Percentiles rank a stretch among this genome's conserved stretches.
These are phyloP conservation scores for Lepilemur ruficaudatus DNA, from an alignment of 2,797 vertebrate genomes.

Conservation along the genomic window DNA sequence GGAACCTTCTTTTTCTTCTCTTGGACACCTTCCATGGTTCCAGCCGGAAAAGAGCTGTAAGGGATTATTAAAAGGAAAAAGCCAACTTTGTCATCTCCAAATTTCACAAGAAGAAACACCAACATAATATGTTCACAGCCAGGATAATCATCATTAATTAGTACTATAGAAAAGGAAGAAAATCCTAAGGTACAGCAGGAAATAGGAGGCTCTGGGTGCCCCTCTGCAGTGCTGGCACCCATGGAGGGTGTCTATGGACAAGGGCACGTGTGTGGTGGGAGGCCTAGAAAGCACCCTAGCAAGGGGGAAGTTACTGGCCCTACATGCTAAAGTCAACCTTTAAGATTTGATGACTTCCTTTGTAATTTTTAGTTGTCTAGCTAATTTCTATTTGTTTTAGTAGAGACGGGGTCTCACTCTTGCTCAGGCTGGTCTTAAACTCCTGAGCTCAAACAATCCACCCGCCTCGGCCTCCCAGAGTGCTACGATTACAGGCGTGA, in stretches of 20 bases:
- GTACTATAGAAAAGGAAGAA: not conserved
- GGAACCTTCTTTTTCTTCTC: too few relatives aligned
- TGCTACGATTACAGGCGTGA: too few relatives aligned
- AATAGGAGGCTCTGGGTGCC: not conserved
- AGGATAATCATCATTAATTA: not conserved
- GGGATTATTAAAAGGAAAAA: not conserved
- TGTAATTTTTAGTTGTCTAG: not conserved
- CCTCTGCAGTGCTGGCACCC: not conserved
- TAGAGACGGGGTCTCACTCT: too few relatives aligned
- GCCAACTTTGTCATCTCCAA: not conserved
- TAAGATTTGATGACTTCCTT: not conserved
- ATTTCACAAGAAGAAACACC: not conserved
- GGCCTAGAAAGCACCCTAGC: not conserved
- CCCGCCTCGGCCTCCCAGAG: too few relatives aligned
- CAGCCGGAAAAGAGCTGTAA: not conserved
- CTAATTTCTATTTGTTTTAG: too few relatives aligned
- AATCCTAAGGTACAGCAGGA: not conserved
- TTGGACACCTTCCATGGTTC: too few relatives aligned
- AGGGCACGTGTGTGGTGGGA: too few relatives aligned
- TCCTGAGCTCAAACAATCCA: too few relatives aligned
- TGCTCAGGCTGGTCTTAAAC: too few relatives aligned
- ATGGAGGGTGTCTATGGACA: not conserved
- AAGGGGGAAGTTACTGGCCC: not conserved
- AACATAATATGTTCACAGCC: not conserved
- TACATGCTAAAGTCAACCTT: not conserved